phyloP scores from a whole-genome alignment of 1,140 invertebrate genomes.

The Wiebesia pumilae region DNA sequence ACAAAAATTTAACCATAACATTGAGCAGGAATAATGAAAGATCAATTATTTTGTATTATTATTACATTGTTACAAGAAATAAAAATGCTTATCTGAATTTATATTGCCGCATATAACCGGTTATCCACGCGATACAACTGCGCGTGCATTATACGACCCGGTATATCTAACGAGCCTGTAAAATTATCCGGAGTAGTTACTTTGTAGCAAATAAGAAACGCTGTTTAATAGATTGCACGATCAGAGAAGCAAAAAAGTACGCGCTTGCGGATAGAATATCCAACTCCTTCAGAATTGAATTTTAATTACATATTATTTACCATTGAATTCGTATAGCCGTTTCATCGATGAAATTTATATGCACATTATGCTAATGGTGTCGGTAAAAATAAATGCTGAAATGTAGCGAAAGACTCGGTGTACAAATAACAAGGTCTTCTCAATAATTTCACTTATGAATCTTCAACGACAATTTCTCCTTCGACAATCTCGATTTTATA shows the following conservation, averaged over 20 bases:
- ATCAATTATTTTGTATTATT: not conserved
- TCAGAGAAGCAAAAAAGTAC: conserved; percentile 22
- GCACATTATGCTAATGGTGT: not conserved
- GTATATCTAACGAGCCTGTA: conserved; percentile 30
- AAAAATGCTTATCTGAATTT: conserved; percentile 21
- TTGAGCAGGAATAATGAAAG: no score
- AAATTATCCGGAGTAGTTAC: conserved; percentile 38
- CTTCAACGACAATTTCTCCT: no score
- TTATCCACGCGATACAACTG: not conserved
- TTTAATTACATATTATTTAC: conserved; percentile 28
- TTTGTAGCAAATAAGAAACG: conserved; percentile 20
- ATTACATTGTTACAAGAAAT: not conserved
- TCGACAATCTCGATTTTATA: not conserved
- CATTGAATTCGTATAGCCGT: not conserved
- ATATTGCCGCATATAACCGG: conserved; percentile 17
- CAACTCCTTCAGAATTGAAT: conserved; percentile 33
- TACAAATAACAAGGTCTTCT: not conserved
- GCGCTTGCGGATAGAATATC: not conserved
- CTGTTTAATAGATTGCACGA: conserved; percentile 14
- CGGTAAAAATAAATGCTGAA: not conserved
- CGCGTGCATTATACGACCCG: conserved; percentile 28
- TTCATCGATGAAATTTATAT: not conserved
- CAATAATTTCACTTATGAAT: not conserved
- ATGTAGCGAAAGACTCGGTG: no score
- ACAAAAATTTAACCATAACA: no score